Evolutionary conservation across 2,888 invertebrate genomes (phyloP), one percentile per base, ranked within the genome.

Genomic region (Sarcophaga variegata): DNA sequence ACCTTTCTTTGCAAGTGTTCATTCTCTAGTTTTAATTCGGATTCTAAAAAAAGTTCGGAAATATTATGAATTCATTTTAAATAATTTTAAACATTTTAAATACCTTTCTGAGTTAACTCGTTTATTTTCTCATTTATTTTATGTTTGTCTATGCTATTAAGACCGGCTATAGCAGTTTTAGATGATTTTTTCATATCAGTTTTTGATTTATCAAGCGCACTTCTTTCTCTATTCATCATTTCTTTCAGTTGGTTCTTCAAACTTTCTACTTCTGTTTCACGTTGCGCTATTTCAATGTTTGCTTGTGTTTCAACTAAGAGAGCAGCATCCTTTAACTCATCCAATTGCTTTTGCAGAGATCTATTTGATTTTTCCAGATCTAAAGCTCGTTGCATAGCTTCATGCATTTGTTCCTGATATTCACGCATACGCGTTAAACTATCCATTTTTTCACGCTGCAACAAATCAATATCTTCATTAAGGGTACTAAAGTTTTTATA

Each of bases 331-430:
- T 97, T 97, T 71, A 97, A 95, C 91, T 96, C 96, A 88, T 95
- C 94, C 88, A 97, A 91, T 92, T 97, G 96, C 83, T 95, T 95
- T 92, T 97, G 96, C 75, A 97, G 92, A 82, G 94, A 94, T 91
- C 95, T 95, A 90, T 97, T 97, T 89, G 95, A 95, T 88, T 96
- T 96, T n/a, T 96, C 96, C 77, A 97, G 94, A 90, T 94, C 94
- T 66, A 97, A 93, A 6, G 97, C 97, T 88, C 96, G 94, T 67
- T 96, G 94, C 97, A 97, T 97, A 5, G 97, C 97, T 91, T 97
- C 97, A 92, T 97, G 97, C 93, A 93, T 93, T 85, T 91, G 90
- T 60, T 92, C 91, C 81, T 93, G 91, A 79, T 90, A 92, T 12
- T 92, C 92, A 0, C 89, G 91, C 59, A 92, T 88, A 81, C 92